Base-by-base conservation (phyloP, 37 sponge, comb jelly and placozoan species). In the Theonella swinhoei region DNA sequence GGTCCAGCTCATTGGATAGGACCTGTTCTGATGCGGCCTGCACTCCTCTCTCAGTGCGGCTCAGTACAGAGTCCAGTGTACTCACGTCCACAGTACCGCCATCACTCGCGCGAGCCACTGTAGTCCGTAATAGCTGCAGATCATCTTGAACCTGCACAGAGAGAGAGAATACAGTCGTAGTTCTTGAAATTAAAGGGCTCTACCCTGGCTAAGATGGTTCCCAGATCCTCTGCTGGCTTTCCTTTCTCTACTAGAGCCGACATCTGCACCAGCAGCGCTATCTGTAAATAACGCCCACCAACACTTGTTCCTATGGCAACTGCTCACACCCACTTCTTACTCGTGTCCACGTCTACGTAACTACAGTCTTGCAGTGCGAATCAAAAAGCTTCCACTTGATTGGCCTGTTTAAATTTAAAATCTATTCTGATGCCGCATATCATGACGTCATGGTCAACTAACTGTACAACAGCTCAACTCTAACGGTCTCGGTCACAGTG, bases 101-200 rank as follows among this genome's bases (percentile, higher is more conserved):
- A 19, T 62, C 63, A 42, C 64, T 42, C 20, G 67, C 28, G 20
- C 70, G 72, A 28, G 61, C 40, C 0, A 83, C 43, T 29, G 79
- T 77, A 58, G 76, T 84, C 63, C 65, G 67, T 22, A 95, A 72
- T 24, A 73, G 83, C 61, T 80, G 74, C 64, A 95, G 47, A 61
- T 95, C 95, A 83, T 95, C 90, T 72, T 83, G 89, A 65, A 89
- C 77, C 88, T 87, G 39, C 20, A 42, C 19, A 60, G 31, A 4
- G 39, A 70, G 4, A 36, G 19, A 17, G 29, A 31, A 4, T 20
- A 33, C 32, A 17, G 71, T 33, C 32, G 4, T 22, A 7, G 29
- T 24, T 43, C 23, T 28, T 8, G 28, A 30, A 17, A 24, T 28
- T 76, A 59, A 78, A 28, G 29, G 24, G 20, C 14, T 26, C 28